These are phyloP conservation scores for Sisyra nigra DNA, from an alignment of 2,888 invertebrate species.

Conservation along the genomic window DNA sequence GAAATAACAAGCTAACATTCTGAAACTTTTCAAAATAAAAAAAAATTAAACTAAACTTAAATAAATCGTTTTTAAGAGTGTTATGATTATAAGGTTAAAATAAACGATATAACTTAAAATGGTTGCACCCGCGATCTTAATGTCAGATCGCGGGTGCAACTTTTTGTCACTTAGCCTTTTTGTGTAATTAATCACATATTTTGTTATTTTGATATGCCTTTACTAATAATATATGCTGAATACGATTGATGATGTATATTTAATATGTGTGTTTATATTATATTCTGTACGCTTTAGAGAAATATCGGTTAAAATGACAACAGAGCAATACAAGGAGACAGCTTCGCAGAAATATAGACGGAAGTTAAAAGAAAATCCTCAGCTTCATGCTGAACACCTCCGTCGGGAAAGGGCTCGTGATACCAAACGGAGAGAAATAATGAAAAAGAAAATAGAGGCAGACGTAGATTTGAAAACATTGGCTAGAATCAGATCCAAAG, in stretches of 20 bases:
- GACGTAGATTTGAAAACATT: slow-evolving; percentile 7
- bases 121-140: slow-evolving; percentile 9
- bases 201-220: slow-evolving; percentile 6
- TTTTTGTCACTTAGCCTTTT: background rate
- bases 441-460: slow-evolving; percentile 7
- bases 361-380: slow-evolving; percentile 8
- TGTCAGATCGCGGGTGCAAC: background rate
- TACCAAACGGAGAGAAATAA: slow-evolving; percentile 7
- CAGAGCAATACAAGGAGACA: background rate
- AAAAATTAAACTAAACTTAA: slow-evolving; percentile 1
- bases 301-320: slow-evolving; percentile 2
- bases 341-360: slow-evolving; percentile 6
- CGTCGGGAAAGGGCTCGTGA: slow-evolving; percentile 2
- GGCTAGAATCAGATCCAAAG: background rate
- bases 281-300: too few species aligned
- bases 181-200: slow-evolving; percentile 5
- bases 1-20: background rate
- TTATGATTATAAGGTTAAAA: background rate
- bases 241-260: slow-evolving; percentile 7
- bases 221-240: slow-evolving; percentile 8
- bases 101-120: slow-evolving; percentile 6
- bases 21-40: slow-evolving; percentile 1
- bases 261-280: slow-evolving; percentile 4
- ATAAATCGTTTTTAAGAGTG: background rate
- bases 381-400: slow-evolving; percentile 7